phyloP scores from a whole-genome alignment of 2,797 vertebrate genomes.

The Eulemur coronatus region DNA sequence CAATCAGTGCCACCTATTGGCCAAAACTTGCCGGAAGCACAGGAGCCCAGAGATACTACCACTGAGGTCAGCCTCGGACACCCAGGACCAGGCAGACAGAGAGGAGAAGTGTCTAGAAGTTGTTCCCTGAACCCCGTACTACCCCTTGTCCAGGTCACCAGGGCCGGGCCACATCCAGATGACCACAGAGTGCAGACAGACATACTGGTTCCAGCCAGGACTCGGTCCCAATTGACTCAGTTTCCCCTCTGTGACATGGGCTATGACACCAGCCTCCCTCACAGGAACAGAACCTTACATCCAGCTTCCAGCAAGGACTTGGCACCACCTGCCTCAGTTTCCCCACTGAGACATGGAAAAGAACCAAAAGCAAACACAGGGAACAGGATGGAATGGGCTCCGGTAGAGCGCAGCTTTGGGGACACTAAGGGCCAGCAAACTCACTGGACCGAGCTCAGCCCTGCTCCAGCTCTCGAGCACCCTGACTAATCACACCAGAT shows the following conservation, averaged over 20 bases:
- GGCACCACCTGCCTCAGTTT: background rate
- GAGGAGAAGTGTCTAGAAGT: background rate
- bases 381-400: accelerated
- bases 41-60: background rate
- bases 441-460: background rate
- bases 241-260: background rate
- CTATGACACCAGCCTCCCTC: background rate
- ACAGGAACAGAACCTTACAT: background rate
- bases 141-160: background rate
- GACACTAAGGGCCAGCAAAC: background rate
- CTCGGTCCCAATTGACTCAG: background rate
- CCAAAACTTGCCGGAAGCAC: background rate
- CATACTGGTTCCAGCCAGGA: background rate
- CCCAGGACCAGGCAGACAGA: background rate
- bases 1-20: background rate
- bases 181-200: background rate
- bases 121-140: background rate
- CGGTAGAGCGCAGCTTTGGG: background rate
- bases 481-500: accelerated
- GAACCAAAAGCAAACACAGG: background rate
- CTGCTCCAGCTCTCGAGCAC: accelerated
- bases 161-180: background rate
- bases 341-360: background rate
- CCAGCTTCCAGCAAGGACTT: background rate
- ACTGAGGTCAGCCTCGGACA: background rate